A percentile compares a stretch with the other conserved stretches of the same genome.
Conservation (phyloP, 2,888 invertebrate genomes). For the Ferrisia virgata region DNA sequence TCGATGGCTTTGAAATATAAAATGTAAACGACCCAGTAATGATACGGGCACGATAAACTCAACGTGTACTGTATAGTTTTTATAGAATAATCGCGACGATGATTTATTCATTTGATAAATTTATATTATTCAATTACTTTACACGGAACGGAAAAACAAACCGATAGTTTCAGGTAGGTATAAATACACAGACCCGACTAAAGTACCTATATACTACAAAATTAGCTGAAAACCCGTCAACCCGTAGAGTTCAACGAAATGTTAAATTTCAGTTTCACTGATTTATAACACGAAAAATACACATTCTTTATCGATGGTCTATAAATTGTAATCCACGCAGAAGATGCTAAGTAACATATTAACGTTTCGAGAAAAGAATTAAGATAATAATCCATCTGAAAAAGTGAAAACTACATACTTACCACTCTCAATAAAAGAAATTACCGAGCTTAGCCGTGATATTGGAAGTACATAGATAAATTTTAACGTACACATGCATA, state of each 20-base stretch:
- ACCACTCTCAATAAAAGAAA: constrained; percentile 17
- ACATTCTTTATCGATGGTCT: neutral
- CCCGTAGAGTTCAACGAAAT: neutral
- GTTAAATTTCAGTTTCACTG: neutral
- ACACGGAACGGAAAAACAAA: neutral
- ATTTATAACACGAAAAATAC: neutral
- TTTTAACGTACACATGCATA: neutral
- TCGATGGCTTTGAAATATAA: constrained; percentile 9
- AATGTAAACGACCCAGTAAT: constrained; percentile 23
- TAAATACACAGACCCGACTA: neutral
- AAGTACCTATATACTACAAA: neutral
- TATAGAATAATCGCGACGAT: neutral
- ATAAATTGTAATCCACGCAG: neutral
- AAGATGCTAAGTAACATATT: neutral
- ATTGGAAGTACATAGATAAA: neutral
- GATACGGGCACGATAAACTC: constrained; percentile 6
- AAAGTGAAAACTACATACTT: constrained; percentile 8
- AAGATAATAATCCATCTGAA: constrained; percentile 5
- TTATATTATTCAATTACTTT: constrained; percentile 1
- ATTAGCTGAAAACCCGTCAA: neutral
- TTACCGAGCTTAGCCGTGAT: neutral
- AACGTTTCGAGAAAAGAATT: neutral
- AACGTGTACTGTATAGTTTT: neutral
- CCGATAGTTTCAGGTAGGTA: no score
- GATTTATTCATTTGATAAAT: constrained; percentile 6